Base-by-base conservation (phyloP, 2,888 invertebrate species). In the Eurytoma californica region DNA sequence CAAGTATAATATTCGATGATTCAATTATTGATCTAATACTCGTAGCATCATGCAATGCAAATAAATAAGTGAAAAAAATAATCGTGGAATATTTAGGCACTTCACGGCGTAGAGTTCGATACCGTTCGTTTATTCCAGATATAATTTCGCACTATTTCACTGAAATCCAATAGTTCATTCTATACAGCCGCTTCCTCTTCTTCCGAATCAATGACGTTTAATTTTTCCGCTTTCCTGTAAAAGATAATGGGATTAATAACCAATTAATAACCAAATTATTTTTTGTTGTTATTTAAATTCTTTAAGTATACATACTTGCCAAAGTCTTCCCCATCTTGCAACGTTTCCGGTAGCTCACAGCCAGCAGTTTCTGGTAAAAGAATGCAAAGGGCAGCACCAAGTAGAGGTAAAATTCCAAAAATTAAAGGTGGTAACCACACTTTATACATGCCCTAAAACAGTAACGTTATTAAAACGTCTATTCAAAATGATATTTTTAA, bases 351-450 rank as follows among this genome's bases (percentile, higher is more conserved):
- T 28, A 97, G 90, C 83, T 93, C 93, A 83, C 93, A 94, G 77
- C 95, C 94, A 77, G 94, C 92, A 0, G 97, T 97, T 90, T 97
- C 97, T 0, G 97, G 97, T 78, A 97, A 88, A 57, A 94, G 88
- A 0, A 94, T 86, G 82, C 95, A 94, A 3, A 95, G 91, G 0
- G 92, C 85, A 0, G 95, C 94, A 2, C 95, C 95, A 63, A 94
- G 86, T 0, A 95, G 86, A 0, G 95, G 95, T 14, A 94, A 91
- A 0, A 93, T 84, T 3, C 96, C 96, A 86, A 96, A 96, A 57
- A 95, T 92, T 16, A 94, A 85, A 0, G 96, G 94, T 2, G 96
- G 95, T 18, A 95, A 86, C 93, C 93, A 94, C 0, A 90, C 86
- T 76, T 91, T 90, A 0, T 93, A 91, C 53, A 90, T 88, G 24